Conservation (phyloP, 2,113 vertebrate genomes). For the Ginglymostoma cirratum region DNA sequence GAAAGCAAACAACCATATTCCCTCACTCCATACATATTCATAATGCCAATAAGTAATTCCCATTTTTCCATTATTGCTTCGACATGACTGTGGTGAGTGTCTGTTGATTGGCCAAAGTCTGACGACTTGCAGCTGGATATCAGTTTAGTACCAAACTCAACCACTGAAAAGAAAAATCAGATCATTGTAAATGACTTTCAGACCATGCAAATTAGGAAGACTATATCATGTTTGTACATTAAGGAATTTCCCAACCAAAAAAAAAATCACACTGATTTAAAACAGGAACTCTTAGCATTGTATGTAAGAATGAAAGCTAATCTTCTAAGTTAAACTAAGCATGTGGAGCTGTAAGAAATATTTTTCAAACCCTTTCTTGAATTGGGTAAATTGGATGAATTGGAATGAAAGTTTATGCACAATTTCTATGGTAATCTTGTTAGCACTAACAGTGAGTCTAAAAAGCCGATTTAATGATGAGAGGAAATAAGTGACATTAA, state of each 20-base stretch:
- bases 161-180: slow-evolving; percentile 52
- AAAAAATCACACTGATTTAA: neutral
- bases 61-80: slow-evolving; percentile 2
- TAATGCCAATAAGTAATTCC: neutral
- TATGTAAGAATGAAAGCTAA: neutral
- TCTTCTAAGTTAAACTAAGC: neutral
- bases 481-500: neutral
- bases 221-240: neutral
- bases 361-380: neutral
- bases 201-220: neutral
- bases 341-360: neutral
- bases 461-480: neutral
- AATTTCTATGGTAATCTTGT: neutral
- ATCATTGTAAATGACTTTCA: neutral
- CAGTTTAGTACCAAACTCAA: slow-evolving; percentile 59
- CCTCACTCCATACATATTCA: neutral
- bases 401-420: neutral
- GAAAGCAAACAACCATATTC: neutral
- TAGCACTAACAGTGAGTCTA: neutral
- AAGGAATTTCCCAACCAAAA: neutral
- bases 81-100: neutral
- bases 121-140: slow-evolving; percentile 40
- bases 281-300: neutral
- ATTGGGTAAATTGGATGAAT: neutral
- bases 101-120: neutral